phyloP scores from a whole-genome alignment of 2,888 invertebrate species.

The Balanococcus diminutus region DNA sequence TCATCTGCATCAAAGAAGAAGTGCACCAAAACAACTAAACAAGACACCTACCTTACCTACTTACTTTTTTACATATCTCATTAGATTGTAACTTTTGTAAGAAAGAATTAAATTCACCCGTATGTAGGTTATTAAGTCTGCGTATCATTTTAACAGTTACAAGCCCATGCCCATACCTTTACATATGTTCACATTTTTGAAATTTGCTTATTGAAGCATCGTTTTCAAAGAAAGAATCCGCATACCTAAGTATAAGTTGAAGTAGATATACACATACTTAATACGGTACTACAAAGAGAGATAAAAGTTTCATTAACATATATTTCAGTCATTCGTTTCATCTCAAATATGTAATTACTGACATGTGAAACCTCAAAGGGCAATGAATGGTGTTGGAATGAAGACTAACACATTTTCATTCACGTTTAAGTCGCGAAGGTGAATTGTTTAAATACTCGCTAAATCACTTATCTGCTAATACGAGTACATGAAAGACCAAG shows the following conservation, averaged over 20 bases:
- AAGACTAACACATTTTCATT: too few species aligned
- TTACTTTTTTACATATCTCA: not conserved
- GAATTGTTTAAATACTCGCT: too few species aligned
- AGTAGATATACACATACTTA: too few species aligned
- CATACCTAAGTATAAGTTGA: too few species aligned
- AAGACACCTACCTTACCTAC: not conserved
- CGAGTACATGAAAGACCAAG: too few species aligned
- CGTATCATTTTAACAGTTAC: not conserved
- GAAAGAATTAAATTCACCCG: not conserved
- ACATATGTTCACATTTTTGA: not conserved
- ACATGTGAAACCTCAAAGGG: too few species aligned
- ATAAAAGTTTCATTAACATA: not conserved
- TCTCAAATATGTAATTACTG: not conserved
- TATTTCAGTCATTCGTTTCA: not conserved
- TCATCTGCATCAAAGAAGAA: not conserved
- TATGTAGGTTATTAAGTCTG: not conserved
- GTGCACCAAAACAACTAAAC: not conserved
- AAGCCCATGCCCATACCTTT: not conserved
- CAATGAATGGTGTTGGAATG: too few species aligned
- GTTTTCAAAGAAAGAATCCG: too few species aligned
- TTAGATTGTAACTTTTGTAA: not conserved
- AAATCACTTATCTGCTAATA: too few species aligned
- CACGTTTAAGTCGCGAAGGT: too few species aligned
- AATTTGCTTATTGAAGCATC: not conserved
- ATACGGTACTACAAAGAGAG: not conserved